These are phyloP conservation scores for Boulengeromyrus knoepffleri DNA, from an alignment of 2,113 vertebrate genomes.

Conservation along the genomic window DNA sequence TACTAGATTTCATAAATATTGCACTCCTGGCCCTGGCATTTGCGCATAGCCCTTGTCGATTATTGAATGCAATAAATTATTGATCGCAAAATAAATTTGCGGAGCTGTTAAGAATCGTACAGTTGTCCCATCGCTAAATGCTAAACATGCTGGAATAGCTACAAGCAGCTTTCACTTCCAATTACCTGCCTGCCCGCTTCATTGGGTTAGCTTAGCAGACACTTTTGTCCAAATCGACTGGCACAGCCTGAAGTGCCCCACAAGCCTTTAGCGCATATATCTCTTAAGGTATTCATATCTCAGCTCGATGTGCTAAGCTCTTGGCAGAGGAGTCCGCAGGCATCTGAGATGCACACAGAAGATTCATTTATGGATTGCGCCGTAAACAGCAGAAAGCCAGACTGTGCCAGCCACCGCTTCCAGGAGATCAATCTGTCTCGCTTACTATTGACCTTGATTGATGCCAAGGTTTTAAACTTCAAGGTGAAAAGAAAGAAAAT, in stretches of 20 bases:
- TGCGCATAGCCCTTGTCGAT: background rate
- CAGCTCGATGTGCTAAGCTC: background rate
- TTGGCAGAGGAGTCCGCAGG: background rate
- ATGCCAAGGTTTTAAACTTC: conserved; percentile 38
- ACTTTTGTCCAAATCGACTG: background rate
- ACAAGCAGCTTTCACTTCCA: conserved; percentile 9
- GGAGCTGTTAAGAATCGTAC: background rate
- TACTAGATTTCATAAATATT: background rate
- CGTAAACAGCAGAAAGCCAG: conserved; percentile 30
- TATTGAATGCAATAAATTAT: conserved; percentile 5
- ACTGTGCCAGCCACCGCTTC: conserved; percentile 20
- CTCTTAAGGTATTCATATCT: background rate
- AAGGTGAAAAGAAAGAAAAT: conserved; percentile 46
- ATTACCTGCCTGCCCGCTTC: background rate
- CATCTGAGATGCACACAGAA: background rate
- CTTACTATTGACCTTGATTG: conserved; percentile 42
- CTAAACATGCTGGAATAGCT: background rate
- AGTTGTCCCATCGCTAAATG: background rate
- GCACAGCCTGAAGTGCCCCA: background rate
- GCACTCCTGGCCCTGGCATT: background rate
- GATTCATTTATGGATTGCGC: conserved; percentile 27
- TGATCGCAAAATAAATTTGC: background rate
- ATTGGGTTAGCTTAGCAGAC: background rate
- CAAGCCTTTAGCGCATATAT: background rate
- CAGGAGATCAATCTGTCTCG: conserved; percentile 32